A percentile compares a stretch with the other conserved stretches of the same genome.
phyloP scores from a whole-genome alignment of 1,140 invertebrate genomes.

The Bombus cullumanus region DNA sequence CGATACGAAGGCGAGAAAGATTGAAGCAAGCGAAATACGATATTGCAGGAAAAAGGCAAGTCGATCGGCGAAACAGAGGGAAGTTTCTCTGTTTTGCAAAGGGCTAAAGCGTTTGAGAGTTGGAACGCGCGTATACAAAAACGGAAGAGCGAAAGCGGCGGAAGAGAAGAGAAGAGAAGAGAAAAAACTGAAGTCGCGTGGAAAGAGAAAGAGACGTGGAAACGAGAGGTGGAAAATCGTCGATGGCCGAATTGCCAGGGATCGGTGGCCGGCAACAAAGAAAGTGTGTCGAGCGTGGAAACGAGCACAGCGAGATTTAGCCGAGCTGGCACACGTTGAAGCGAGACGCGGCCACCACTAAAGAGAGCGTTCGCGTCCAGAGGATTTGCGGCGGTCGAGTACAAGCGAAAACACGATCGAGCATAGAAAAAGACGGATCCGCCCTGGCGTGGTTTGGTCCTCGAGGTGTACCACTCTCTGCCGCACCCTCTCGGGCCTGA shows the following conservation, averaged over 20 bases:
- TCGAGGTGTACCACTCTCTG: slow-evolving; percentile 58
- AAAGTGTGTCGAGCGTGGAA: slow-evolving; percentile 19
- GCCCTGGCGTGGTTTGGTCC: slow-evolving; percentile 56
- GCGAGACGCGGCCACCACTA: neutral
- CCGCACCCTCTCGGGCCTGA: slow-evolving; percentile 76
- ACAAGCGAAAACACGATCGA: slow-evolving; percentile 53
- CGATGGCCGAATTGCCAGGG: neutral
- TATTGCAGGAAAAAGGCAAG: too few relatives aligned
- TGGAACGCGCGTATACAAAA: neutral
- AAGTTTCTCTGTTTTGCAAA: neutral
- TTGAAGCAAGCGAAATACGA: neutral
- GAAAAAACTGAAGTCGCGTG: neutral
- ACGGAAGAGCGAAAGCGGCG: neutral
- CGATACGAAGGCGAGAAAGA: neutral
- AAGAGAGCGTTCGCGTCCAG: neutral
- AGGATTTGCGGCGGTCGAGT: slow-evolving; percentile 9
- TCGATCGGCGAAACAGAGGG: neutral
- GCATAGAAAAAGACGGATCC: slow-evolving; percentile 58
- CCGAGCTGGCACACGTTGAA: neutral
- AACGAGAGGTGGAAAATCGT: neutral
- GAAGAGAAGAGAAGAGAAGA: neutral
- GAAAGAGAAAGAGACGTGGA: neutral
- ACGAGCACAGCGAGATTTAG: slow-evolving; percentile 4
- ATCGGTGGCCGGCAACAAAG: neutral
- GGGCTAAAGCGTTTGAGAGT: neutral